Evolutionary conservation across 2,888 invertebrate species (phyloP).

Genomic region (Girardia tigrina): DNA sequence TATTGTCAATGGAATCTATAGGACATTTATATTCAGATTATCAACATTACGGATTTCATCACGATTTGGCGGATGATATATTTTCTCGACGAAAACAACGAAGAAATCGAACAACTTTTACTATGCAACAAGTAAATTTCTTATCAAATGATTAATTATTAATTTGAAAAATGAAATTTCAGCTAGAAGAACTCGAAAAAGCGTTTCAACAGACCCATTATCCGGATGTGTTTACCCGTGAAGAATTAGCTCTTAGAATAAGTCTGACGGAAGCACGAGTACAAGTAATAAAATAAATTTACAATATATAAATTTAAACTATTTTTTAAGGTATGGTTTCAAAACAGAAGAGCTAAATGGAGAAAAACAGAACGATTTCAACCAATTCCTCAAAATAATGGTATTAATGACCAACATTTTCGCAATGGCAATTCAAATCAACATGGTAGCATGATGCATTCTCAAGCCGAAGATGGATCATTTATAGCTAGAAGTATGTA

Average conservation of each 20-base stretch:
- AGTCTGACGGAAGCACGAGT: slow-evolving; percentile 50
- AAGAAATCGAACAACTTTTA: slow-evolving; percentile 83
- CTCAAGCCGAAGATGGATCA: background rate
- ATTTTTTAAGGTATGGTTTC: background rate
- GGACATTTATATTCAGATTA: slow-evolving; percentile 40
- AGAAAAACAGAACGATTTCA: background rate
- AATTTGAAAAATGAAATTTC: slow-evolving; percentile 49
- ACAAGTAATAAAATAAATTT: slow-evolving; percentile 41
- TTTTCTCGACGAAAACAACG: slow-evolving; percentile 76
- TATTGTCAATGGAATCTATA: background rate
- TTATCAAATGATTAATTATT: background rate
- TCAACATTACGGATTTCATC: slow-evolving; percentile 38
- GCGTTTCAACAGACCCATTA: slow-evolving; percentile 94
- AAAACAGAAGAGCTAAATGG: background rate
- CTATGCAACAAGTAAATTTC: slow-evolving; percentile 68
- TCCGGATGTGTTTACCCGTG: slow-evolving; percentile 77
- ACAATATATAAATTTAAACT: too few species aligned
- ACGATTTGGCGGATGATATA: slow-evolving; percentile 47
- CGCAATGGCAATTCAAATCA: background rate
- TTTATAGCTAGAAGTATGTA: background rate
- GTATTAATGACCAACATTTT: background rate
- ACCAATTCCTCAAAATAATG: background rate
- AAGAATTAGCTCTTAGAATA: slow-evolving; percentile 50
- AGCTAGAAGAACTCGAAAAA: slow-evolving; percentile 87
- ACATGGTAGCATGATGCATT: background rate